Evolutionary conservation across 2,888 invertebrate species (phyloP), one percentile per base, ranked within the genome.

Genomic region (Philereme vetulata): DNA sequence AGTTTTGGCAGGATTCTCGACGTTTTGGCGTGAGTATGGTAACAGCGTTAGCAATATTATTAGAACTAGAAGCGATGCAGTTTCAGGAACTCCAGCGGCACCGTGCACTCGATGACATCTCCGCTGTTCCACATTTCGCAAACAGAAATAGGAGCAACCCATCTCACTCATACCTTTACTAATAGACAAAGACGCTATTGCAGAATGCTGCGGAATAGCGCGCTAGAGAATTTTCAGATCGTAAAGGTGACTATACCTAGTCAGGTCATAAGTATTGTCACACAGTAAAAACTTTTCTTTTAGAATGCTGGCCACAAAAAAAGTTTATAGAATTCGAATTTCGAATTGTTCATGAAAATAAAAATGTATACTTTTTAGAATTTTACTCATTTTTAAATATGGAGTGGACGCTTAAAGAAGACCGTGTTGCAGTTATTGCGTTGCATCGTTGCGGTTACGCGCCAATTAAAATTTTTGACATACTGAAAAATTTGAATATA

Each of bases 111-210:
- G 56, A 57, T 55, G 64, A 53, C 62, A 57, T 50, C 57, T 57
- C 54, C 51, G 48, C 58, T 61, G 65, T 51, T 60, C 61, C 47
- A 65, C 56, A 59, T 63, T 51, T 45, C 57, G 43, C 59, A 42
- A 62, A 61, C 63, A 45, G 60, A 68, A 68, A 68, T 68, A 68
- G 65, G 35, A 42, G 46, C 36, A 45, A 48, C 51, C 55, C 58
- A 52, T 58, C 60, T 50, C 58, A 32, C 60, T 58, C 60, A 34
- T 43, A 49, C 44, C 35, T 10, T 21, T 34, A 42, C 48, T 34
- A 46, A 35, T 36, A 43, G 56, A 62, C 54, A 56, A 40, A 49
- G 62, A 61, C 49, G 49, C n/a, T 21, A 44, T 34, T 59, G 45
- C 43, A 51, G 57, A 42, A 51, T 33, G 42, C 33, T 56, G 48